A percentile compares a stretch with the other conserved stretches of the same genome.
Conservation (phyloP, 2,888 invertebrate genomes). For the Eucera pruinosa region DNA sequence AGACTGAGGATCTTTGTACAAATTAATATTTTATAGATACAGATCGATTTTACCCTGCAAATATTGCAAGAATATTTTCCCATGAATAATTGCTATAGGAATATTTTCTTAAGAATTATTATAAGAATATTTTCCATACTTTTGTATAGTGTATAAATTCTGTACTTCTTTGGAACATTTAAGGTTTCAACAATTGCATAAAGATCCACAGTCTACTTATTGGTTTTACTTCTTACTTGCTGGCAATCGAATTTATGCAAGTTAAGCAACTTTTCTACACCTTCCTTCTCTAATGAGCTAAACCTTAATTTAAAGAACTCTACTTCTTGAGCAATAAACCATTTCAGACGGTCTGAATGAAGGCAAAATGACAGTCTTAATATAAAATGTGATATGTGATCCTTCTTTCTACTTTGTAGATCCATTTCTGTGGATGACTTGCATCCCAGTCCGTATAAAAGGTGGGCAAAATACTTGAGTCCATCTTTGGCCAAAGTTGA, state of each 20-base stretch:
- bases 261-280: constrained; percentile 88
- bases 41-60: no score
- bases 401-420: constrained; percentile 89
- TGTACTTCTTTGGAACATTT: background rate
- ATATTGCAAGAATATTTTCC: no score
- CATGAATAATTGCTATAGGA: no score
- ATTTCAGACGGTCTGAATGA: constrained; percentile 92
- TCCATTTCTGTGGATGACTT: constrained; percentile 86
- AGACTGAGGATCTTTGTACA: no score
- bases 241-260: constrained; percentile 89
- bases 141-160: background rate
- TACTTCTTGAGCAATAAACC: constrained; percentile 95
- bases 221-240: constrained; percentile 80
- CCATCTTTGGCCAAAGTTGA: constrained; percentile 89
- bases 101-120: no score
- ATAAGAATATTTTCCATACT: no score
- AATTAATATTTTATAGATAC: no score
- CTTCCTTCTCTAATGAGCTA: constrained; percentile 87
- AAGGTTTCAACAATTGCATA: no score
- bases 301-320: constrained; percentile 95
- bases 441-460: constrained; percentile 86
- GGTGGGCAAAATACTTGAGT: constrained; percentile 87
- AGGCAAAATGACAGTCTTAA: constrained; percentile 95
- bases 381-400: constrained; percentile 97
- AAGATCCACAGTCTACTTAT: no score